These are phyloP conservation scores for Cylas formicarius DNA, from an alignment of 1,140 invertebrate genomes.

Conservation along the genomic window DNA sequence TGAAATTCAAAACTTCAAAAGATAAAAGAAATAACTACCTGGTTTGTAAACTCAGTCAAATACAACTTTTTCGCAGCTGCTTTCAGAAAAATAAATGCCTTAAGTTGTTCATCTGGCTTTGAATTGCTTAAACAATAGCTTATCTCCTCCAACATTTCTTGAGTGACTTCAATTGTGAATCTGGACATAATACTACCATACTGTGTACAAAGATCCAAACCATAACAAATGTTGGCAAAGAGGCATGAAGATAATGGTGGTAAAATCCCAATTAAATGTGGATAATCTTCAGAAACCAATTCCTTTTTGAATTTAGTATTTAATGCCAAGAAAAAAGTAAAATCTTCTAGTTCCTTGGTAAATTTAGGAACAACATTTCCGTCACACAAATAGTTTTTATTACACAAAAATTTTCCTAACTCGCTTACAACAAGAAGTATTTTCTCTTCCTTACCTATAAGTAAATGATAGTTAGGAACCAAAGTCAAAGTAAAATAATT, in stretches of 20 bases:
- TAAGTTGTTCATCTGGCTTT: slow-evolving; percentile 20
- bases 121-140: slow-evolving; percentile 26
- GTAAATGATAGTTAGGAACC: no score
- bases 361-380: slow-evolving; percentile 14
- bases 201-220: slow-evolving; percentile 24
- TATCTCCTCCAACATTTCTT: slow-evolving; percentile 33
- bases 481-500: slow-evolving; percentile 10
- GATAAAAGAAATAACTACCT: no score
- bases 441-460: slow-evolving; percentile 34
- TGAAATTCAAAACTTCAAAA: no score
- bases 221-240: slow-evolving; percentile 28
- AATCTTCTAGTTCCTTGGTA: slow-evolving; percentile 23
- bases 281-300: slow-evolving; percentile 25
- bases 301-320: slow-evolving; percentile 31
- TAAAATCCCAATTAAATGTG: slow-evolving; percentile 33
- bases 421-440: slow-evolving; percentile 26
- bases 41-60: slow-evolving; percentile 9
- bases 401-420: slow-evolving; percentile 23
- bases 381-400: slow-evolving; percentile 24
- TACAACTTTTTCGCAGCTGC: slow-evolving; percentile 24
- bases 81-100: slow-evolving; percentile 19
- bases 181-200: slow-evolving; percentile 25
- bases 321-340: slow-evolving; percentile 31
- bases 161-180: slow-evolving; percentile 22
- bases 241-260: slow-evolving; percentile 34